These are phyloP conservation scores for Caloenas nicobarica DNA, from an alignment of 2,113 vertebrate genomes.

Conservation along the genomic window DNA sequence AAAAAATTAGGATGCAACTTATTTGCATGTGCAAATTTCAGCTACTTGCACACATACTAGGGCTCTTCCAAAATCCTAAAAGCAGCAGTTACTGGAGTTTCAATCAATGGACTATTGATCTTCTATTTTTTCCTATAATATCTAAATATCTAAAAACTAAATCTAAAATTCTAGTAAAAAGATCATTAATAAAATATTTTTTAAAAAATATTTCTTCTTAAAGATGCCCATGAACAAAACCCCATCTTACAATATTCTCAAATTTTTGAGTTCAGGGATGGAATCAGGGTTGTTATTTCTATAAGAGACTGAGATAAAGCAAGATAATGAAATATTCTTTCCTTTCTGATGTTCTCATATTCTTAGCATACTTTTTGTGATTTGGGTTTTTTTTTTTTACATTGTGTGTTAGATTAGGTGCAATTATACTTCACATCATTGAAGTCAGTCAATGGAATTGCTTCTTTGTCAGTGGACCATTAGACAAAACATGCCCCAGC, in stretches of 20 bases:
- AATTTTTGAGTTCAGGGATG: not conserved
- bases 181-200: not conserved
- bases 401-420: not conserved
- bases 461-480: not conserved
- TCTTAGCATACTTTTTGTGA: not conserved
- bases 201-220: not conserved
- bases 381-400: not conserved
- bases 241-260: not conserved
- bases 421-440: not conserved
- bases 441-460: not conserved
- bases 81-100: slow-evolving; percentile 26
- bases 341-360: not conserved
- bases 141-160: not conserved
- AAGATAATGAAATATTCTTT: not conserved
- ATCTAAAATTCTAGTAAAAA: not conserved
- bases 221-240: not conserved
- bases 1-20: slow-evolving; percentile 34
- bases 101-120: not conserved
- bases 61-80: slow-evolving; percentile 54
- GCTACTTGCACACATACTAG: slow-evolving; percentile 30
- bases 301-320: not conserved
- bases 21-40: slow-evolving; percentile 73
- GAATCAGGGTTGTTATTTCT: not conserved
- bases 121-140: not conserved
- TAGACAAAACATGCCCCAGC: not conserved